Conservation (phyloP, 2,797 vertebrate genomes). For the Trachurus trachurus region DNA sequence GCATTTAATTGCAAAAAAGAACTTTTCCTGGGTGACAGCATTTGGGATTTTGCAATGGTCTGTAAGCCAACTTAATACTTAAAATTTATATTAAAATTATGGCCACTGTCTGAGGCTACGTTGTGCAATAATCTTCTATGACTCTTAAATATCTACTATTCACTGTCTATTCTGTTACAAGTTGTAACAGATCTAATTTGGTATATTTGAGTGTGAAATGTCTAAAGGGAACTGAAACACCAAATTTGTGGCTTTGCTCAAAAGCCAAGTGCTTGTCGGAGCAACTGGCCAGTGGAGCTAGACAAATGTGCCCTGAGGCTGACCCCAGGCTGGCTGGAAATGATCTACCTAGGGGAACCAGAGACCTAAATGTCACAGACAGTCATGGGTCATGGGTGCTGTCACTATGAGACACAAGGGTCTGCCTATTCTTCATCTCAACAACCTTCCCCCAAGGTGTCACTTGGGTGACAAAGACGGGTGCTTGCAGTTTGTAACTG, state of each 20-base stretch:
- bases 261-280: constrained; percentile 72
- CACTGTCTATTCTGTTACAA: constrained; percentile 16
- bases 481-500: constrained; percentile 38
- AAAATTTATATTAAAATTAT: constrained; percentile 20
- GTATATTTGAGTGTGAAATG: constrained; percentile 35
- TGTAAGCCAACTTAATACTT: constrained; percentile 4
- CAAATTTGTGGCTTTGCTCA: constrained; percentile 39
- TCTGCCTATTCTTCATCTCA: constrained; percentile 53
- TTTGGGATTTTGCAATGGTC: constrained; percentile 3
- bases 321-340: constrained; percentile 75
- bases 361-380: constrained; percentile 81
- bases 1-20: background rate
- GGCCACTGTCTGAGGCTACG: constrained; percentile 2
- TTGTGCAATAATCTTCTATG: constrained; percentile 18
- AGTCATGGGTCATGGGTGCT: constrained; percentile 70
- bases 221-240: constrained; percentile 29
- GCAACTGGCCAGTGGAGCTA: constrained; percentile 66
- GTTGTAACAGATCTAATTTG: constrained; percentile 36
- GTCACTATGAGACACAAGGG: constrained; percentile 56
- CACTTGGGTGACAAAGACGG: constrained; percentile 28
- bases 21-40: background rate
- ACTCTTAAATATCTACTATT: constrained; percentile 16
- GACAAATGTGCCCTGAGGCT: constrained; percentile 78
- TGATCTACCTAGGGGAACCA: constrained; percentile 67
- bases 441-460: constrained; percentile 60